Evolutionary conservation across 2,888 invertebrate genomes (phyloP).

Genomic region (Acrobasis repandana): DNA sequence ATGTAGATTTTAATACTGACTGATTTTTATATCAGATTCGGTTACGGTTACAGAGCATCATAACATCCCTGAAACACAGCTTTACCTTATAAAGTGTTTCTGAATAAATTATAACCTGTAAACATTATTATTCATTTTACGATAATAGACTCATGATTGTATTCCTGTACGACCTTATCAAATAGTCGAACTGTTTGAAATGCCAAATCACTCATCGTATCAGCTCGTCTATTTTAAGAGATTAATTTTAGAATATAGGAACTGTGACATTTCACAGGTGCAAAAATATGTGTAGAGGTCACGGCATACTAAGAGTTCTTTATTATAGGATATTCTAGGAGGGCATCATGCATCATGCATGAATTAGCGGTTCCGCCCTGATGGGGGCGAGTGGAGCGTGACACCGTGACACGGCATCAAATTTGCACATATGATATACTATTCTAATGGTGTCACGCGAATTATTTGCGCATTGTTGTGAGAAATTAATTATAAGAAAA

Average conservation of each 20-base stretch:
- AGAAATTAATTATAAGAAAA: conserved; percentile 24
- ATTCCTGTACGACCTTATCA: background rate
- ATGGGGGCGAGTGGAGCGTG: conserved; percentile 31
- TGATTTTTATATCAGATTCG: no score
- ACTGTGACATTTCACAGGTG: conserved; percentile 19
- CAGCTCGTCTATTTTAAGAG: conserved; percentile 3
- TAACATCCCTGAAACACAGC: no score
- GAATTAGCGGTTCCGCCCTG: conserved; percentile 37
- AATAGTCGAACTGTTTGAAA: background rate
- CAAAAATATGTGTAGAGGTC: conserved; percentile 17
- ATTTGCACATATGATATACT: conserved; percentile 34
- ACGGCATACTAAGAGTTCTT: conserved; percentile 8
- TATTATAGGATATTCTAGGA: conserved; percentile 32
- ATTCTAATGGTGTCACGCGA: conserved; percentile 40
- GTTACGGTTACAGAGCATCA: no score
- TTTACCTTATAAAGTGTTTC: no score
- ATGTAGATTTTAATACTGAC: no score
- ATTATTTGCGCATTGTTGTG: conserved; percentile 14
- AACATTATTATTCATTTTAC: background rate
- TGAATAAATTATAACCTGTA: background rate
- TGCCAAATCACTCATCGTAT: conserved; percentile 5
- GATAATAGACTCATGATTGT: background rate
- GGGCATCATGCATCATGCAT: conserved; percentile 32
- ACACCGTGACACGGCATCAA: conserved; percentile 30
- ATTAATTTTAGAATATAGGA: conserved; percentile 9